Conservation (phyloP, 2,888 invertebrate genomes). For the Poecilobothrus nobilitatus region DNA sequence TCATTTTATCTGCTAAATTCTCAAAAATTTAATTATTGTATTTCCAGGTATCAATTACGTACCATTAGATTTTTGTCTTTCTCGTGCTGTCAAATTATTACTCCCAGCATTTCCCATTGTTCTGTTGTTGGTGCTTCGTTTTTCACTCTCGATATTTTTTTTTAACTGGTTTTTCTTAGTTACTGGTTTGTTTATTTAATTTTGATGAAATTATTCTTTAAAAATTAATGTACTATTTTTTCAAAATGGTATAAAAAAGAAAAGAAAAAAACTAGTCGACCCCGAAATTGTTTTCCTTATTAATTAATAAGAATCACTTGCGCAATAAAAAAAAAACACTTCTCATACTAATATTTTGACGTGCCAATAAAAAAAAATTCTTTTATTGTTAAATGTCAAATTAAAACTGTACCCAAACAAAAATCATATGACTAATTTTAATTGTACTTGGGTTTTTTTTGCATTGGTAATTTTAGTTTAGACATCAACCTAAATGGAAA, state of each 20-base stretch:
- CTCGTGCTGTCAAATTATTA: conserved; percentile 48
- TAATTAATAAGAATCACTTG: neutral
- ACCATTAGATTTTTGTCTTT: conserved; percentile 62
- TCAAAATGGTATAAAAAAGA: neutral
- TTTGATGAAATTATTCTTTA: neutral
- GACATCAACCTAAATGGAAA: no score
- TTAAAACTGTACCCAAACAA: neutral
- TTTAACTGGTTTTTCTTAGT: conserved; percentile 21
- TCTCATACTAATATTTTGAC: neutral
- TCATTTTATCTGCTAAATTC: no score
- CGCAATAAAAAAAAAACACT: conserved; percentile 2
- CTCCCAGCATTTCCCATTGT: conserved; percentile 31
- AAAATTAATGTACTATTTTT: neutral
- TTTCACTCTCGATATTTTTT: conserved; percentile 19
- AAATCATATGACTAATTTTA: neutral
- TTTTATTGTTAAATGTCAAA: neutral
- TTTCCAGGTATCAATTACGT: neutral
- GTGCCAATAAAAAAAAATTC: neutral
- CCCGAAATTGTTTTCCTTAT: neutral
- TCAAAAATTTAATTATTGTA: no score
- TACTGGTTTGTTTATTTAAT: neutral
- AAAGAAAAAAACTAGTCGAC: neutral
- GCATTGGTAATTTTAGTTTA: no score
- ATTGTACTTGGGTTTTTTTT: no score
- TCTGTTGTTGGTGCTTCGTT: conserved; percentile 15